Evolutionary conservation across 2,797 vertebrate species (phyloP), one percentile per base, ranked within the genome.

Genomic region (Oryzias sinensis): DNA sequence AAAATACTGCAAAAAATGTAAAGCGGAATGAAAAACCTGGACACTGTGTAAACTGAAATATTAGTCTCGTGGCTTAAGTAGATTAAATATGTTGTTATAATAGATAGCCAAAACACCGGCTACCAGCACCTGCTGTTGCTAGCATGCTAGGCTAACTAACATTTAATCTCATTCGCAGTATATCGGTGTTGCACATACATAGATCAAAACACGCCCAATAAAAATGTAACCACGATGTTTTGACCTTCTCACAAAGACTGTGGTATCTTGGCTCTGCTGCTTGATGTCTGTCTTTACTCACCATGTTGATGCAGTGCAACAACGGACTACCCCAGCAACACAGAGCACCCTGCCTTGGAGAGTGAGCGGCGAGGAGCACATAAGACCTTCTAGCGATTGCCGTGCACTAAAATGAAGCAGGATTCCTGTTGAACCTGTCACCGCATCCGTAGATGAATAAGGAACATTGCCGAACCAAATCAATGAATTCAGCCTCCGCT

Each of bases 261-360:
- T 51, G 41, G 15, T 0, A 9, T 33, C 9, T 45, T 17, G 41
- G 42, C 55, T 46, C 60, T 70, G 43, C 65, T 69, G 61, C 29
- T 80, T 22, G 22, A 56, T 76, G 53, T 54, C 61, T 18, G 18
- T 18, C 18, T 18, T 70, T 41, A 87, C 91, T 92, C 74, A 93
- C 92, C 92, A 93, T 93, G 74, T 88, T 89, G 87, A 87, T 87
- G 88, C 81, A 85, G 88, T 78, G 85, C 87, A 83, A 79, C 81
- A 84, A 80, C 65, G 63, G 78, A 71, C 84, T 89, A 81, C 82
- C 53, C 88, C 88, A 76, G 70, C 87, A 81, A 82, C 89, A 89
- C 87, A 83, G 61, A 88, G 82, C 88, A 79, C 86, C 89, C 83
- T 86, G 59, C 70, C 67, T 77, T 85, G 86, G 85, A 91, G 85